phyloP scores from a whole-genome alignment of 2,113 vertebrate species.

The Rhea pennata region DNA sequence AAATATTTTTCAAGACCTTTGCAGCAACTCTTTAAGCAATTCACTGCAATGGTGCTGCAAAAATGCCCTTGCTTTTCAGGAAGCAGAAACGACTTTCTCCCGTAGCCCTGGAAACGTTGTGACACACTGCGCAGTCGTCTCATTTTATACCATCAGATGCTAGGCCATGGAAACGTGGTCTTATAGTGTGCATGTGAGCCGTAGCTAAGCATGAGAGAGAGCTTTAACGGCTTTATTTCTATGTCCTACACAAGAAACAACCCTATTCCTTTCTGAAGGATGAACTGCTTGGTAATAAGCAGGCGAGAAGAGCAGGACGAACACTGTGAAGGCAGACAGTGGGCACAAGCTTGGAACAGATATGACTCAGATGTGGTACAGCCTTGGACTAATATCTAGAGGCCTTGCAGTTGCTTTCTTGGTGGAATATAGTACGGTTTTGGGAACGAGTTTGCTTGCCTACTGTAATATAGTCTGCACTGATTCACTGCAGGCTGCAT shows the following conservation, averaged over 20 bases:
- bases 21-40: not conserved
- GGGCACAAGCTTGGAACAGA: not conserved
- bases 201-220: not conserved
- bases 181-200: not conserved
- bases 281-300: not conserved
- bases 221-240: not conserved
- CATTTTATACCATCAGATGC: not conserved
- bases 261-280: not conserved
- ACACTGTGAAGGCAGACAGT: not conserved
- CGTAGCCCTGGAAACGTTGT: not conserved
- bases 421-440: not conserved
- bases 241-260: not conserved
- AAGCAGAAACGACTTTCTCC: not conserved
- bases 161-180: not conserved
- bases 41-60: not conserved
- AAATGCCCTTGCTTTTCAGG: not conserved
- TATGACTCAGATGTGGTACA: not conserved
- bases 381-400: not conserved
- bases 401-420: not conserved
- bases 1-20: constrained; percentile 38
- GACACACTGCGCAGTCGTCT: not conserved
- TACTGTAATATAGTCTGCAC: not conserved
- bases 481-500: not conserved
- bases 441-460: not conserved
- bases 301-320: not conserved